A percentile compares a stretch with the other conserved stretches of the same genome.
Evolutionary conservation across 2,797 vertebrate genomes (phyloP).

Genomic region (Decapterus maruadsi): DNA sequence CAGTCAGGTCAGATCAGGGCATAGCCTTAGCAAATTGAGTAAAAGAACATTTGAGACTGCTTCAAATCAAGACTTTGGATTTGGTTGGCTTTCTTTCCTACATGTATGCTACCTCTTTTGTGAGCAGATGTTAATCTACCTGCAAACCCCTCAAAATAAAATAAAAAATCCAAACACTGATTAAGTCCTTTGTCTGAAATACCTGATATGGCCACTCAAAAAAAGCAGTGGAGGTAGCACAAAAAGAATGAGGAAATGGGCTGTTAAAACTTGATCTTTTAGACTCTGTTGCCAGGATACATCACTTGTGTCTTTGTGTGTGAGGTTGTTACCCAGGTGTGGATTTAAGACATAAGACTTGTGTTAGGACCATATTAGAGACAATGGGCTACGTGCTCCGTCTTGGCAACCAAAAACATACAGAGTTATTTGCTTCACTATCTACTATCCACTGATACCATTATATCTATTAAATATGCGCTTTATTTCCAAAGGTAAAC

Average conservation of each 20-base stretch:
- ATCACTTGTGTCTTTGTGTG: constrained; percentile 21
- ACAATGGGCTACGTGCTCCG: constrained; percentile 31
- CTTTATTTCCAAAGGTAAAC: constrained; percentile 14
- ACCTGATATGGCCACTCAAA: neutral
- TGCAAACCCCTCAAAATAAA: neutral
- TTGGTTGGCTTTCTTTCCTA: neutral
- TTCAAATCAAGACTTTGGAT: neutral
- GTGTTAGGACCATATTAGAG: constrained; percentile 14
- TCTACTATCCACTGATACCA: neutral
- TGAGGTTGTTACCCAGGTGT: constrained; percentile 32
- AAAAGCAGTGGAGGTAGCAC: neutral
- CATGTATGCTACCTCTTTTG: neutral
- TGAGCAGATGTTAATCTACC: neutral
- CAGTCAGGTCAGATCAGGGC: neutral
- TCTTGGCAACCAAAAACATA: constrained; percentile 37
- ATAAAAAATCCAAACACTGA: constrained; percentile 9
- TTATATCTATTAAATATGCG: neutral
- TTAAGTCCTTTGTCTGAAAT: constrained; percentile 17
- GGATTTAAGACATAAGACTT: constrained; percentile 2
- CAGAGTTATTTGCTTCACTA: neutral
- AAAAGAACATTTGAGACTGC: neutral
- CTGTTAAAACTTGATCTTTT: constrained; percentile 18
- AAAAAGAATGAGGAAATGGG: constrained; percentile 31
- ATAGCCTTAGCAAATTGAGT: neutral
- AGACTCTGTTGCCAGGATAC: constrained; percentile 34